phyloP scores from a whole-genome alignment of 2,888 invertebrate species.

The Aromia moschata region DNA sequence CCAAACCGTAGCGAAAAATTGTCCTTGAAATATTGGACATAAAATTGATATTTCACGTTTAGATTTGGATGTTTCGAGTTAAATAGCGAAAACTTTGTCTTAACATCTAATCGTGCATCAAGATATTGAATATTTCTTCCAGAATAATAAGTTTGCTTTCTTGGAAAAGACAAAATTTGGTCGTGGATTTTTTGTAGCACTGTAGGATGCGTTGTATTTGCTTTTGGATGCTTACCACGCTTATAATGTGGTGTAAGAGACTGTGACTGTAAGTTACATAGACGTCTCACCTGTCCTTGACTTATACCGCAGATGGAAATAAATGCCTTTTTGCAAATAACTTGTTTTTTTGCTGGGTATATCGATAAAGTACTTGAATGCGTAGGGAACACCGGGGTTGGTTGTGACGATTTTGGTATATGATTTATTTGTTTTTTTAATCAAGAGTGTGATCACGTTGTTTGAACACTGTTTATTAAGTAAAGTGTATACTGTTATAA shows the following conservation, averaged over 20 bases:
- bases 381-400: no score
- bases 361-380: constrained; percentile 27
- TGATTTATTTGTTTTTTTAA: no score
- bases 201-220: constrained; percentile 29
- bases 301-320: constrained; percentile 24
- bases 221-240: constrained; percentile 24
- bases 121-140: constrained; percentile 37
- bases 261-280: constrained; percentile 29
- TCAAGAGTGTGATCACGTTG: no score
- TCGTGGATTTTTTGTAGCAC: constrained; percentile 27
- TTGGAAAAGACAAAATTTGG: constrained; percentile 30
- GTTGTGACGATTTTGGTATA: no score
- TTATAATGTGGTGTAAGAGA: constrained; percentile 30
- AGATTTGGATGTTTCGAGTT: constrained; percentile 34
- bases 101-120: constrained; percentile 43
- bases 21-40: no score
- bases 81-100: constrained; percentile 43
- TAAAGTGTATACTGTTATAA: no score
- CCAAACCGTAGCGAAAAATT: constrained; percentile 41
- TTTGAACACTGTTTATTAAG: no score
- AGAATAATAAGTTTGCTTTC: constrained; percentile 37
- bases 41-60: constrained; percentile 42
- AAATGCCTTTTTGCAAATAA: constrained; percentile 33
- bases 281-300: constrained; percentile 21
- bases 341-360: constrained; percentile 17